phyloP scores from a whole-genome alignment of 2,113 vertebrate genomes.

The Microcebus griseorufus region DNA sequence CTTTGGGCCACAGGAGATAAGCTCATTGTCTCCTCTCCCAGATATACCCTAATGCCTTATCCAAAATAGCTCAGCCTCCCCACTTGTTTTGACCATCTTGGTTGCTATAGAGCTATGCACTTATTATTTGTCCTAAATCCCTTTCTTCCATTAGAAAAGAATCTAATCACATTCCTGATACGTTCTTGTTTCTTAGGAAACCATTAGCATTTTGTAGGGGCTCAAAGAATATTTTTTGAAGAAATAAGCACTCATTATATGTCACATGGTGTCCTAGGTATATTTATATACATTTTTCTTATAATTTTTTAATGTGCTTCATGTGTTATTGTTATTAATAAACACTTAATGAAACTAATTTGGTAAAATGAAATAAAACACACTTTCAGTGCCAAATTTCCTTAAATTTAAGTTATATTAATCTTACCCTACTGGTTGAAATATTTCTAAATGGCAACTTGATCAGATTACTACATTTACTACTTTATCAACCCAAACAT shows the following conservation, averaged over 20 bases:
- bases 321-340: neutral
- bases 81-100: neutral
- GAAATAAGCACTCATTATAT: neutral
- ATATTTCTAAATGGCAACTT: neutral
- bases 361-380: neutral
- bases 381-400: neutral
- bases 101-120: neutral
- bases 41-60: accelerated
- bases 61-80: neutral
- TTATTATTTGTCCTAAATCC: neutral
- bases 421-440: neutral
- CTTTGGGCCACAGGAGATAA: neutral
- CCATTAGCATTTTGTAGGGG: neutral
- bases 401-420: neutral
- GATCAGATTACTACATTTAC: neutral
- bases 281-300: neutral
- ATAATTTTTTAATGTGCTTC: neutral
- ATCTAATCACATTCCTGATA: neutral
- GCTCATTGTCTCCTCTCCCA: neutral
- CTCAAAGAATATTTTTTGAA: neutral
- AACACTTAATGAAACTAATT: neutral
- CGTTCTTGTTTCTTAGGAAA: neutral
- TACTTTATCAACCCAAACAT: neutral
- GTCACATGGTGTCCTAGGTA: neutral
- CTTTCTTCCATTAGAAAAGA: neutral